Conservation (phyloP, 2,888 invertebrate genomes). For the Magallana nippona region DNA sequence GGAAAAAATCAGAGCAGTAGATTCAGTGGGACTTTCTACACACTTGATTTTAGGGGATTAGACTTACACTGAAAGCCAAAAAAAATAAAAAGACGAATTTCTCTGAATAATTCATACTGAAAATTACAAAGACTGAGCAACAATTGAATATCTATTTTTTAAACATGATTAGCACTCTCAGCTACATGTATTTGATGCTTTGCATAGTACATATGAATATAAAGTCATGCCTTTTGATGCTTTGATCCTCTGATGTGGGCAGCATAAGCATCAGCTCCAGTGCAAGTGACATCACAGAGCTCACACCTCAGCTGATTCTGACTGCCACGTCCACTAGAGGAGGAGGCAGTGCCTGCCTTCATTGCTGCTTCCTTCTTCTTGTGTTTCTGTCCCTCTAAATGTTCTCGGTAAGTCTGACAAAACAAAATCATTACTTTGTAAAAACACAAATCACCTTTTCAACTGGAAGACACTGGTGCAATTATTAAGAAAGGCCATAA, state of each 20-base stretch:
- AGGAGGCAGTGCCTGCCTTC: slow-evolving; percentile 82
- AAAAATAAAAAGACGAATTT: too few species aligned
- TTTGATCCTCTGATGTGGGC: slow-evolving; percentile 98
- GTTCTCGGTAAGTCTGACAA: slow-evolving; percentile 91
- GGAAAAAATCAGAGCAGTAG: slow-evolving; percentile 23
- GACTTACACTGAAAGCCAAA: too few species aligned
- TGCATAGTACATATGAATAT: not conserved
- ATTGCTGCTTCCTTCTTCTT: slow-evolving; percentile 97
- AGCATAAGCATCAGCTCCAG: slow-evolving; percentile 98
- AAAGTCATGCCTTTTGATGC: slow-evolving; percentile 90
- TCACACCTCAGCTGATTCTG: slow-evolving; percentile 92
- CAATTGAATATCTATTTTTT: slow-evolving; percentile 23
- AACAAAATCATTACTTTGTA: too few species aligned
- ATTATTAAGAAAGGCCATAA: too few species aligned
- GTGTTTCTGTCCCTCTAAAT: slow-evolving; percentile 98
- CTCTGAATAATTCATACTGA: too few species aligned
- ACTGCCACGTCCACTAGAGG: slow-evolving; percentile 75
- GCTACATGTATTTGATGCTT: too few species aligned
- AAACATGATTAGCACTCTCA: slow-evolving; percentile 9
- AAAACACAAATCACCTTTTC: too few species aligned
- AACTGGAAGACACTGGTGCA: too few species aligned
- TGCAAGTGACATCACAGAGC: slow-evolving; percentile 98
- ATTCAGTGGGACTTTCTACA: too few species aligned
- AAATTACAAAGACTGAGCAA: too few species aligned
- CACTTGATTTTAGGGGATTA: too few species aligned